Base-by-base conservation (phyloP, 2,797 vertebrate genomes). In the Sternotherus odoratus region DNA sequence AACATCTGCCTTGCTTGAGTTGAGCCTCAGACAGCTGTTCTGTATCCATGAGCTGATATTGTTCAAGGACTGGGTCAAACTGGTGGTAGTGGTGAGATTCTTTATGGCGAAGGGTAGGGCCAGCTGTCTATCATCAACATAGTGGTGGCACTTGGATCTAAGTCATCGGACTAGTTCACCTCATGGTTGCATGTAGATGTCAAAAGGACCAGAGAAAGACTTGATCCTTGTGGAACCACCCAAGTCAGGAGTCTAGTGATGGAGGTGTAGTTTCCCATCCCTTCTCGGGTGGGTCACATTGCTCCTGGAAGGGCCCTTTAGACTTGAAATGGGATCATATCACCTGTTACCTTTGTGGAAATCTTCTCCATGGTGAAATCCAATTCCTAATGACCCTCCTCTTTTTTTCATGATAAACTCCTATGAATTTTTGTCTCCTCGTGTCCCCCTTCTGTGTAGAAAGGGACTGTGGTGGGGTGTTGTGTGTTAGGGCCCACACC, bases 401-500 rank as follows among this genome's bases (percentile, higher is more conserved):
- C 28, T n/a, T n/a, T 54, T 54, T 48, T 43, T 8, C 49, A 1
- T 26, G 30, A 21, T 4, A 83, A 85, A 50, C 72, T 50, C 49
- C 28, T 1, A 85, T 4, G 2, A 63, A 23, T 4, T 83, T 92
- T 87, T 77, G 48, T 77, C 91, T 11, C 4, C 81, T 79, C 13
- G 7, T 17, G 2, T 39, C 83, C 80, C 33, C 7, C 19, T 51
- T 93, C 63, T 83, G 6, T 77, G 11, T 57, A 33, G 3, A 5
- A 82, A 79, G 91, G 5, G 2, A 3, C 17, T 28, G 0, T 83
- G n/a, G 1, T 28, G 5, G 1, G 36, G 10, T 88, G 48, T 75
- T 66, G 30, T 91, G 82, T 83, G 5, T 50, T n/a, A 51, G 83
- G 82, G 24, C 56, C 90, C 79, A 2, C 11, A 8, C 1, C 9